These are phyloP conservation scores for Drosophila seguyi DNA, from an alignment of 1,140 invertebrate species.

Conservation along the genomic window DNA sequence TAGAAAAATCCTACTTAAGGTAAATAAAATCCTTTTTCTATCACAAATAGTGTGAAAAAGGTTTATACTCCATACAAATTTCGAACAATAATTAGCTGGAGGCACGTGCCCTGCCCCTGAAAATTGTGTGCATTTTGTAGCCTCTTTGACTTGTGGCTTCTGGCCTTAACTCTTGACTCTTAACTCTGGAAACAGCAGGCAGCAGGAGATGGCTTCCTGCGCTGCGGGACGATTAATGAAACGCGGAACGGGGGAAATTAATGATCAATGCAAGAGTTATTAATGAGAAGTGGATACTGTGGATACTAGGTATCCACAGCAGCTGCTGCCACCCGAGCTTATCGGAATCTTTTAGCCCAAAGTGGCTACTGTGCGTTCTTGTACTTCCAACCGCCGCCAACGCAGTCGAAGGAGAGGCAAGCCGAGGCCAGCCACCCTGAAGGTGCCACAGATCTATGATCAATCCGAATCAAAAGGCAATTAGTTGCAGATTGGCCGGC, in stretches of 20 bases:
- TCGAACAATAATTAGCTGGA: constrained; percentile 18
- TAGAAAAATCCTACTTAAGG: too few species aligned
- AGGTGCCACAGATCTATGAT: constrained; percentile 53
- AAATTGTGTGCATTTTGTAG: constrained; percentile 26
- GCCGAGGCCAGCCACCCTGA: constrained; percentile 32
- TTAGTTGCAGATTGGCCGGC: constrained; percentile 37
- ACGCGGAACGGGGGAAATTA: constrained; percentile 72
- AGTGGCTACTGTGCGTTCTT: constrained; percentile 70
- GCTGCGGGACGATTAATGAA: constrained; percentile 70
- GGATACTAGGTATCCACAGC: neutral
- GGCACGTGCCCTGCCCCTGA: neutral
- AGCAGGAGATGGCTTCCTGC: neutral
- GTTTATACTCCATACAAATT: too few species aligned
- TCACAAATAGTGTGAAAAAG: neutral
- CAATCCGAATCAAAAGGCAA: constrained; percentile 55
- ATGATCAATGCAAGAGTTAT: constrained; percentile 75
- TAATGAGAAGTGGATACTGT: constrained; percentile 66
- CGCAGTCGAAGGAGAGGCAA: constrained; percentile 19
- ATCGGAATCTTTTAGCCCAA: constrained; percentile 78
- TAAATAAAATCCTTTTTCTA: neutral
- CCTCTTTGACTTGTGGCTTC: constrained; percentile 21
- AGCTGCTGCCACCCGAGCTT: constrained; percentile 52
- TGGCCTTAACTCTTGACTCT: constrained; percentile 34
- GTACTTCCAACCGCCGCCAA: constrained; percentile 23
- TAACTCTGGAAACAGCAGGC: neutral